A percentile compares a stretch with the other conserved stretches of the same genome.
These are phyloP conservation scores for Eupithecia vulgata DNA, from an alignment of 2,888 invertebrate genomes.

Conservation along the genomic window DNA sequence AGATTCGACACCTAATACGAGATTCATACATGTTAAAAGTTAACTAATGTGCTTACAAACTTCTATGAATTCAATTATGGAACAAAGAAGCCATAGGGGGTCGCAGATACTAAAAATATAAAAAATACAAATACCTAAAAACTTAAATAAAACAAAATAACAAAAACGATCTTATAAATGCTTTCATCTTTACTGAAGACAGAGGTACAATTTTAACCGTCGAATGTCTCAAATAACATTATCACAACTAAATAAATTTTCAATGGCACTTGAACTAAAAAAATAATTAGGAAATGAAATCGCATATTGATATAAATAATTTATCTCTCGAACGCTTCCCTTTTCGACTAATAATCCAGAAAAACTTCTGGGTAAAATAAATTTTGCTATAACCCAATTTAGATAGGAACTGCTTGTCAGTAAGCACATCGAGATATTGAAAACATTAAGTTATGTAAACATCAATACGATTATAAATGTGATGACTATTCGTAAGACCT, in stretches of 20 bases:
- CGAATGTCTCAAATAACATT: not conserved
- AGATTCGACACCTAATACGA: not conserved
- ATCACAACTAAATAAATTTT: not conserved
- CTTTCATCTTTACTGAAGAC: not conserved
- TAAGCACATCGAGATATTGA: not conserved
- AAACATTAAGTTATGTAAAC: not conserved
- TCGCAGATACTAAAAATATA: not conserved
- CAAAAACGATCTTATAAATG: not conserved
- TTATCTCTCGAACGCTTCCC: not conserved
- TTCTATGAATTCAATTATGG: not conserved
- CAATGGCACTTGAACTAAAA: not conserved
- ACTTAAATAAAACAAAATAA: not conserved
- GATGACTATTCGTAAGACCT: not conserved
- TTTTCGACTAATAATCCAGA: not conserved
- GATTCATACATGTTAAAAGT: not conserved
- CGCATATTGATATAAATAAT: not conserved
- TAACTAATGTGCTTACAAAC: not conserved
- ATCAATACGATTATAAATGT: not conserved
- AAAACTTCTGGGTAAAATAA: not conserved
- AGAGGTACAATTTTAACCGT: not conserved
- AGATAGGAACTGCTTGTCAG: not conserved
- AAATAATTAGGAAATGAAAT: not conserved
- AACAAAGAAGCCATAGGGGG: not conserved
- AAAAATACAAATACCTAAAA: not conserved
- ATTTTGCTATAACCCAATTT: not conserved